Percentiles rank a stretch among this genome's conserved stretches.
Conservation (phyloP, 2,888 invertebrate genomes). For the Proisotoma minuta region DNA sequence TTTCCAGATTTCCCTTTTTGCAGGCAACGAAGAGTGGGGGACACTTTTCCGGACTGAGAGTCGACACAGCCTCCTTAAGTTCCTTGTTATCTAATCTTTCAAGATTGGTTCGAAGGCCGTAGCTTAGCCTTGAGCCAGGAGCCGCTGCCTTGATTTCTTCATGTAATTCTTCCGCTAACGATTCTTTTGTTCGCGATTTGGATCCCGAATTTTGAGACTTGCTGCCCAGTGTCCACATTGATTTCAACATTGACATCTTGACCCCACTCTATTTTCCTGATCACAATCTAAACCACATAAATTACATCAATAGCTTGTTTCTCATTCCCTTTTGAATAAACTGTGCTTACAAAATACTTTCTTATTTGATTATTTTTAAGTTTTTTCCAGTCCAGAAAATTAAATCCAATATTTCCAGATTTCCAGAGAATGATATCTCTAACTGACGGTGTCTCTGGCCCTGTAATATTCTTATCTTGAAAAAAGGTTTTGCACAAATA, state of each 20-base stretch:
- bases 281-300: too few species aligned
- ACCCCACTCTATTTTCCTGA: too few species aligned
- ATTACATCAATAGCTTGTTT: too few species aligned
- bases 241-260: constrained; percentile 47
- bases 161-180: constrained; percentile 41
- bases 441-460: too few species aligned
- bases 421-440: too few species aligned
- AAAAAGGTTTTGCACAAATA: too few species aligned
- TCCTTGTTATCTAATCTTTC: constrained; percentile 60
- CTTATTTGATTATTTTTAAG: too few species aligned
- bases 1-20: constrained; percentile 73
- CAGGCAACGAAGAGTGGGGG: constrained; percentile 75
- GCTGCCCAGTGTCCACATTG: constrained; percentile 45
- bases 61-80: constrained; percentile 64
- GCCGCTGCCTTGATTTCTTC: constrained; percentile 52
- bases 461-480: too few species aligned
- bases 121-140: constrained; percentile 64
- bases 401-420: too few species aligned
- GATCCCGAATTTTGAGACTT: constrained; percentile 22
- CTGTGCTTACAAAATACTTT: too few species aligned
- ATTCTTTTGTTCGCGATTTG: constrained; percentile 35
- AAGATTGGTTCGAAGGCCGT: constrained; percentile 56
- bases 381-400: too few species aligned
- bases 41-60: constrained; percentile 67
- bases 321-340: too few species aligned